Base-by-base conservation (phyloP, 2,888 invertebrate genomes). In the Cheiracanthium punctorium region DNA sequence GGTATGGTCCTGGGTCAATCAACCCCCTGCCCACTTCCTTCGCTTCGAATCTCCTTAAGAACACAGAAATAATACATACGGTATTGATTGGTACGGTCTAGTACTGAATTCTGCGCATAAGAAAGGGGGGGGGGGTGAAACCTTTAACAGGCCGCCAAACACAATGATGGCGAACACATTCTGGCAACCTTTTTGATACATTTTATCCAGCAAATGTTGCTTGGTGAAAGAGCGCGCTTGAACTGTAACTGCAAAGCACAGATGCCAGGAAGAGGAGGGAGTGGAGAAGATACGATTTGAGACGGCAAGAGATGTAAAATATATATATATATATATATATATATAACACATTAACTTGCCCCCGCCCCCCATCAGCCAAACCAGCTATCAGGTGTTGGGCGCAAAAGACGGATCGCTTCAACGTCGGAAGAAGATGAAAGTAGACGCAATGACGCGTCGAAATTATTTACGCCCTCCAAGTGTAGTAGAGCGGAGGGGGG, bases 391-490 rank as follows among this genome's bases (percentile, higher is more conserved):
- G 86, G 79, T 79, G 84, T 73, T 73, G 64, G 69, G 64, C 71
- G 65, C 33, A 65, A 43, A 76, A 84, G 82, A 84, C 72, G 72
- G 82, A 84, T 84, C 37, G 74, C 79, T 79, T 82, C 73, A 72
- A 76, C 73, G 82, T 84, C 72, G 64, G 24, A 65, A 77, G 67
- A 69, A 69, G 79, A 85, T 64, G 82, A 84, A 58, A 75, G 76
- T 32, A 71, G 43, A 76, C 58, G 76, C 82, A 75, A 76, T 82
- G 76, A 77, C 77, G 77, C 77, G 79, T 74, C 84, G 58, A 85
- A 73, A 79, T 79, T 79, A 74, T 79, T 74, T 73, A 79, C 79
- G 74, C 84, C 58, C 84, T 32, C 79, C 84, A 79, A 85, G 72
- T 85, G 69, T 58, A 52, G 24, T 30, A 43, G 20, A 1, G 8